These are phyloP conservation scores for Nomada lathburiana DNA, from an alignment of 2,888 invertebrate species.

Conservation along the genomic window DNA sequence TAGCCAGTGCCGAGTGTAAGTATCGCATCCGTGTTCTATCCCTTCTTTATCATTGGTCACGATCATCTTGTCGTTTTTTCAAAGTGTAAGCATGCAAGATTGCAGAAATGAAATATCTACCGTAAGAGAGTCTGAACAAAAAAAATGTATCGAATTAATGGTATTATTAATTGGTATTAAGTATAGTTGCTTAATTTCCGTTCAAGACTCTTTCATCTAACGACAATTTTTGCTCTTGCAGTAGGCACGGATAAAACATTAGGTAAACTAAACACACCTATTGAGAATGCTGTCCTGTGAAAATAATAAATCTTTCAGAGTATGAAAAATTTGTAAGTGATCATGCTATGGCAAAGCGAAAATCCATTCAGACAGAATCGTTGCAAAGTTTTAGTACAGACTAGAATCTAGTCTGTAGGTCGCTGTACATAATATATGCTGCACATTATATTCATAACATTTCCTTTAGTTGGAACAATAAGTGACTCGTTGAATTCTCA, in stretches of 20 bases:
- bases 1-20: slow-evolving; percentile 86
- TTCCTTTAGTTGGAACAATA: not conserved
- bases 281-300: slow-evolving; percentile 82
- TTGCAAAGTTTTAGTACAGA: slow-evolving; percentile 64
- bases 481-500: not conserved
- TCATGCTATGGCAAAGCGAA: slow-evolving; percentile 77
- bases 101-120: slow-evolving; percentile 23
- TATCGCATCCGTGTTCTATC: slow-evolving; percentile 32
- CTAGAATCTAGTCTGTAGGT: slow-evolving; percentile 64
- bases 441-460: slow-evolving; percentile 5
- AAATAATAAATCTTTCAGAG: slow-evolving; percentile 77
- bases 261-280: slow-evolving; percentile 82
- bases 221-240: slow-evolving; percentile 75
- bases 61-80: slow-evolving; percentile 46
- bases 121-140: slow-evolving; percentile 16
- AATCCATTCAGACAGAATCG: slow-evolving; percentile 52
- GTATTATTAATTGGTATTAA: slow-evolving; percentile 21
- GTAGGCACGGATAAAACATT: slow-evolving; percentile 82
- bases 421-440: slow-evolving; percentile 71
- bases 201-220: slow-evolving; percentile 50
- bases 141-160: not conserved
- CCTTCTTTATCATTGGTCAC: slow-evolving; percentile 35
- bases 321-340: slow-evolving; percentile 82
- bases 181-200: not conserved
- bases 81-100: slow-evolving; percentile 62